Evolutionary conservation across 2,113 vertebrate genomes (phyloP), one percentile per base, ranked within the genome.

Genomic region (Myiopsitta monachus): DNA sequence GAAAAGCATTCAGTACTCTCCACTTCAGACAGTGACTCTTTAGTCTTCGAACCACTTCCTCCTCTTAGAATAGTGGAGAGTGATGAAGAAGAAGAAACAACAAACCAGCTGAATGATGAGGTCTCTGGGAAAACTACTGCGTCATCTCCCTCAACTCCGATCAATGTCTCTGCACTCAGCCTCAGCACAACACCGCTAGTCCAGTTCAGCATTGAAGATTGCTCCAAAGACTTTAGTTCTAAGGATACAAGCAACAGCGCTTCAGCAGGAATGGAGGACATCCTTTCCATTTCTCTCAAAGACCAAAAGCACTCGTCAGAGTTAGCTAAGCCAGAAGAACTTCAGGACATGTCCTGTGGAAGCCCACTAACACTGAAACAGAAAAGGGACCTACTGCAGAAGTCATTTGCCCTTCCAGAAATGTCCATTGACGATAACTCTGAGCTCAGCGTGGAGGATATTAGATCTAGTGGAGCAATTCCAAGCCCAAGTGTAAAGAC

Each of bases 61-160:
- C 99, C 99, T 23, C 98, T 99, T 77, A 98, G 99, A 88, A 99
- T 99, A 47, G 99, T 99, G 23, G 99, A 99, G 95, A 99, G 99
- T 0, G 99, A 99, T 41, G 99, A 99, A 72, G 99, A 99, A 80
- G 99, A 99, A 38, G 99, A 99, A 92, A 87, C 97, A 18, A 94
- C 90, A 93, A 94, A 98, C 92, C 95, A 97, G 4, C 87, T 97
- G 91, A 86, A 97, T 9, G 70, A 97, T 30, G 77, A 97, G 88
- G 84, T 96, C 68, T 97, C 97, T 49, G 94, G 91, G 15, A 92
- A 94, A 81, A 94, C 95, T 16, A 52, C 96, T 28, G 64, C 78
- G 7, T 97, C 97, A 2, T 95, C 95, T 4, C 81, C 98, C 27
- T 98, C 98, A 28, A 96, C 97, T 68, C 98, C 97, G 12, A 97